Evolutionary conservation across 2,113 vertebrate genomes (phyloP), one percentile per base, ranked within the genome.

Genomic region (Mus musculus): DNA sequence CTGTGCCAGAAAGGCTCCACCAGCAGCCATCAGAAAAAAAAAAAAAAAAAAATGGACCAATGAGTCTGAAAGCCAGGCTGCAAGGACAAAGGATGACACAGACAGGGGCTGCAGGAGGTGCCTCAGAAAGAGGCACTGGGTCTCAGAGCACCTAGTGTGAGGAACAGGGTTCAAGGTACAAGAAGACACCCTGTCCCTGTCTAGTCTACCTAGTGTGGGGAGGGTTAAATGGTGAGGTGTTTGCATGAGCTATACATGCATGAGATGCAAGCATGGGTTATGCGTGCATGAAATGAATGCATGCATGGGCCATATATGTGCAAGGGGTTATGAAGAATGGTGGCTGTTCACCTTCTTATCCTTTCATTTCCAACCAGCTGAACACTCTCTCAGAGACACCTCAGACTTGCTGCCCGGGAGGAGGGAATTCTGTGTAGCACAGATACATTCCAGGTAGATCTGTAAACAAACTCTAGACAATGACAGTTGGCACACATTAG

Each of bases 161-260:
- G 2, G 33, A 5, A 24, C 36, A 92, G 2, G 36, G 10, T 12
- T 54, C 46, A 22, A 52, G 19, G 76, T 39, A 26, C 2, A 7
- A 75, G 30, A 30, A 1, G 1, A 67, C 67, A 56, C 17, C 63
- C n/a, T 0, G 11, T 61, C 36, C 52, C 71, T 59, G 17, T 12
- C 67, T 7, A 3, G 12, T 9, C 76, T 3, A 22, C 52, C 56
- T 20, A 0, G 2, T 2, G 0, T 2, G n/a, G 42, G 56, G 4
- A 91, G 36, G 46, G 5, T 0, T 2, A 4, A 3, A 1, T 5
- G 73, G 14, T 2, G 1, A 20, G 0, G 20, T 13, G 8, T 0
- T 0, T 1, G 16, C 56, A 1, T 5, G 61, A 10, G 22, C 67
- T 46, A n/a, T 26, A 36, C 30, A 12, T 1, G 56, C 63, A 65